Conservation (phyloP, 2,888 invertebrate genomes). For the Clistopyga incitator region DNA sequence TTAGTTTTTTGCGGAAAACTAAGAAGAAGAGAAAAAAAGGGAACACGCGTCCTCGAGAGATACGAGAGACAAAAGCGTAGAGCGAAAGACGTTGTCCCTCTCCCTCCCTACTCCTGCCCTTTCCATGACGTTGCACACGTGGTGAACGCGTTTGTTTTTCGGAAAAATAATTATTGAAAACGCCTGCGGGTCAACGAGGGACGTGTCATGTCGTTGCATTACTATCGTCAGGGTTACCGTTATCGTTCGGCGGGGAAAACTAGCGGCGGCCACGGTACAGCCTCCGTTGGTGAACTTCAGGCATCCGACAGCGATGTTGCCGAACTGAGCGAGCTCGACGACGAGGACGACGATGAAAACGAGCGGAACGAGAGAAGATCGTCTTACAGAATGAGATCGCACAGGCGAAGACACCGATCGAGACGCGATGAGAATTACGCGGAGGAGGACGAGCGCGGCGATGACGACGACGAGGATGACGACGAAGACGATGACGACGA, state of each 20-base stretch:
- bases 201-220: slow-evolving; percentile 78
- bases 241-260: slow-evolving; percentile 79
- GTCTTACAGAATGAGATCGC: slow-evolving; percentile 52
- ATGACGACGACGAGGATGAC: slow-evolving; percentile 78
- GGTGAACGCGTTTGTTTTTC: too few relatives aligned
- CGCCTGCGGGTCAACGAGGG: not conserved
- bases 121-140: too few relatives aligned
- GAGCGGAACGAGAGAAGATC: slow-evolving; percentile 71
- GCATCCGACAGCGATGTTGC: slow-evolving; percentile 83
- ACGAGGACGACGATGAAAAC: slow-evolving; percentile 83
- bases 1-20: too few relatives aligned
- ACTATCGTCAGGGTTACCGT: slow-evolving; percentile 80
- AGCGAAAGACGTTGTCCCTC: too few relatives aligned
- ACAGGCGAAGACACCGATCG: slow-evolving; percentile 80
- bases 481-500: slow-evolving; percentile 77
- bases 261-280: slow-evolving; percentile 69
- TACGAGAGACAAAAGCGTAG: not conserved
- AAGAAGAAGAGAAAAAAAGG: too few relatives aligned
- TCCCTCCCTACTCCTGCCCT: too few relatives aligned
- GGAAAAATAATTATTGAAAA: too few relatives aligned
- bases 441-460: slow-evolving; percentile 68
- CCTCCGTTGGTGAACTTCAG: slow-evolving; percentile 73
- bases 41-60: too few relatives aligned
- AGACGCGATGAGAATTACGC: slow-evolving; percentile 13
- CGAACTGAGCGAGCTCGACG: slow-evolving; percentile 83